Base-by-base conservation (phyloP, 2,113 vertebrate genomes). In the Colinus virginianus region DNA sequence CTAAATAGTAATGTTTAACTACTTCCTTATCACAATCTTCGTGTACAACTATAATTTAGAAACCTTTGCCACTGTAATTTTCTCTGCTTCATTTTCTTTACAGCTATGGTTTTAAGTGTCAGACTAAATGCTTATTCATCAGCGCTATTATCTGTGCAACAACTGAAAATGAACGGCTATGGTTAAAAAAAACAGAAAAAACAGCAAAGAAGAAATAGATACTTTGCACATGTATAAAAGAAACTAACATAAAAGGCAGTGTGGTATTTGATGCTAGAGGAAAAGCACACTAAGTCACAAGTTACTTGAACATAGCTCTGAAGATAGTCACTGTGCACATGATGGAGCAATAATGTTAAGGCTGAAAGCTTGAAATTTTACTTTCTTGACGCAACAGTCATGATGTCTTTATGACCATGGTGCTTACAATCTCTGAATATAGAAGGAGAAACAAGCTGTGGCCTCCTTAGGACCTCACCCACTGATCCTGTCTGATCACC, bases 1-100 rank as follows among this genome's bases (percentile, higher is more conserved):
- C 93, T 92, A 94, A 97, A 97, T 70, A 95, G 92, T 92, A 97
- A 96, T 96, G 87, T 97, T 98, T 98, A 98, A 98, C 97, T 90
- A 94, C 94, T 97, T 97, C 87, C 97, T 97, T 98, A 97, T 98
- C 96, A 91, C 63, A 83, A 53, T 94, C 93, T 94, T 95, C 91
- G 94, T 86, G 79, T 80, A 84, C 94, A 96, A 95, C 95, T 96
- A 78, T 93, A 97, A 97, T 95, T 96, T 90, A 97, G 94, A 79
- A 96, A 97, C 95, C 97, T 97, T 97, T 94, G 96, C 94, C 87
- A 96, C 94, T 95, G 82, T 92, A 95, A 97, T 96, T 97, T 89
- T 93, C 71, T 68, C 71, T 82, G 86, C 81, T 96, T 97, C 90
- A 48, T 86, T 91, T 63, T 71, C 94, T 88, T 92, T 97, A 96